Base-by-base conservation (phyloP, 2,113 vertebrate species). In the Poicephalus gulielmi region DNA sequence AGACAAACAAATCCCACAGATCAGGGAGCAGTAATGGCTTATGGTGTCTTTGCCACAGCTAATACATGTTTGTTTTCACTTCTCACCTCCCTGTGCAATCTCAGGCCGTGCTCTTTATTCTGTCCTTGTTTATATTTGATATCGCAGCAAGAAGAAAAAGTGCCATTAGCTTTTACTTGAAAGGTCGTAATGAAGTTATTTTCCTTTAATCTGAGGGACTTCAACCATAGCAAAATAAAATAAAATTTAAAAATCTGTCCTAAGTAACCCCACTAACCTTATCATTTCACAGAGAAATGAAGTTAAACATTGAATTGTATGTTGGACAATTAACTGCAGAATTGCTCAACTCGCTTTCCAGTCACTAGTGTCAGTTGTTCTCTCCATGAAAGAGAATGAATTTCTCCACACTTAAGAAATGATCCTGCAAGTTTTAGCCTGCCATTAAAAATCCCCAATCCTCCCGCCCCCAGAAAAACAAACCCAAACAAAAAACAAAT, bases 131-230 rank as follows among this genome's bases (percentile, higher is more conserved):
- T 83, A 31, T 91, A 77, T 84, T 77, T 90, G 85, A 77, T 93
- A 75, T 88, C 5, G 0, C 68, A 63, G 63, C 71, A 70, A 83
- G 75, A 87, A 90, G 85, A 93, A 43, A 94, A 92, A 46, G 67
- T 88, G 46, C 49, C 77, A 84, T 86, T 96, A 96, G 44, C 73
- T 97, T 93, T 93, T 97, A 89, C 68, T 95, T 96, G 95, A 95
- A 92, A 95, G 94, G 87, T 88, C 90, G 43, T 76, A 70, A 28
- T 95, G 90, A 87, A 76, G 92, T 33, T 82, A 78, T 84, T 89
- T 92, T 83, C 67, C 66, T 88, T 27, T 57, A 89, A 76, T 92
- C 68, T 80, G 47, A 89, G 69, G 73, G 81, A 63, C 88, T 88
- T 96, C 95, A 91, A 74, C 86, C 33, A 81, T 16, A 88, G 82